Evolutionary conservation across 2,113 vertebrate genomes (phyloP).

Genomic region (Uria lomvia): DNA sequence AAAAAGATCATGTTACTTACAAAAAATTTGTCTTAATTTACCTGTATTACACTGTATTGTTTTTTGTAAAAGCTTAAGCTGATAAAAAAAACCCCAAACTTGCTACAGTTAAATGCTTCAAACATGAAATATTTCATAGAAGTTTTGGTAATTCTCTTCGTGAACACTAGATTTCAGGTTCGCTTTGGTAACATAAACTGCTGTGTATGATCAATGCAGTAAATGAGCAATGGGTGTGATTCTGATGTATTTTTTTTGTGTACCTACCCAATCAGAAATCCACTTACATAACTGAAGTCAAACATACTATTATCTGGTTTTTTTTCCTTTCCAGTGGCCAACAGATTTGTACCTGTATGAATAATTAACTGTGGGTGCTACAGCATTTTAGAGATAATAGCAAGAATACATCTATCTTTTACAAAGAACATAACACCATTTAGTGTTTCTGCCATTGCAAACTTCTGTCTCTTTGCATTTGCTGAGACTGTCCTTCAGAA

Average conservation of each 20-base stretch:
- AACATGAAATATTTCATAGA: background rate
- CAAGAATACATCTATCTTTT: background rate
- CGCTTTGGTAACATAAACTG: background rate
- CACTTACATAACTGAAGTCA: background rate
- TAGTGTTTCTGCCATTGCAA: background rate
- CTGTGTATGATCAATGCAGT: background rate
- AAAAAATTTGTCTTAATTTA: background rate
- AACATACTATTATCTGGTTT: background rate
- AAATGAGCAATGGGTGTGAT: background rate
- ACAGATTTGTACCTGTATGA: background rate
- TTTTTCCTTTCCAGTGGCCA: background rate
- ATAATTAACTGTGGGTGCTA: background rate
- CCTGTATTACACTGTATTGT: accelerated
- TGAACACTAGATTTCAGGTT: background rate
- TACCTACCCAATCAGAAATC: background rate
- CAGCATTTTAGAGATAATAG: background rate
- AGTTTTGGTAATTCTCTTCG: background rate
- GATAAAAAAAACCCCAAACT: background rate
- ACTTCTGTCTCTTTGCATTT: background rate
- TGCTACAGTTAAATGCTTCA: background rate
- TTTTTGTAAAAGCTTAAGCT: background rate
- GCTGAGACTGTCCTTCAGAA: background rate
- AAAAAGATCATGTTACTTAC: background rate
- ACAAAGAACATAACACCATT: background rate
- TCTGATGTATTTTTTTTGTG: background rate